Conservation (phyloP, 1,140 invertebrate species). For the Bombus polaris region DNA sequence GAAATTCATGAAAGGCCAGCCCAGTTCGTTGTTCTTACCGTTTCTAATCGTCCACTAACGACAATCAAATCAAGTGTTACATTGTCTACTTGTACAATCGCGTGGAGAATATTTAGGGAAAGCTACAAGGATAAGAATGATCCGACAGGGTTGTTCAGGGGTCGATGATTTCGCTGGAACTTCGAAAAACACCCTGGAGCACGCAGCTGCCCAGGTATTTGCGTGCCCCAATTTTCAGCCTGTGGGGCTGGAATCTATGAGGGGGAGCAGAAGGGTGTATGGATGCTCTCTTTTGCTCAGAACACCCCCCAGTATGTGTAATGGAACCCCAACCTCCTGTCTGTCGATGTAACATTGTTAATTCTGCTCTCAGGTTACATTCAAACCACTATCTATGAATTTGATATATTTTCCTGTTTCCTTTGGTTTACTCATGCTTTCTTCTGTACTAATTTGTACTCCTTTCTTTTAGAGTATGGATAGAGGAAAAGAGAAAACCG, state of each 20-base stretch:
- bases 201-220: slow-evolving; percentile 80
- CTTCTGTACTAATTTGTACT: not conserved
- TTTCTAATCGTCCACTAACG: not conserved
- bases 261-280: slow-evolving; percentile 47
- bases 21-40: not conserved
- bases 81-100: slow-evolving; percentile 13
- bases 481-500: no score
- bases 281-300: slow-evolving; percentile 72
- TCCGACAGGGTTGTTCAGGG: slow-evolving; percentile 33
- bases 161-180: slow-evolving; percentile 39
- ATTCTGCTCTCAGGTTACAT: slow-evolving; percentile 8
- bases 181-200: slow-evolving; percentile 66
- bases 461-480: not conserved
- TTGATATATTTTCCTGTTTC: not conserved
- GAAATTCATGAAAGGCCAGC: not conserved
- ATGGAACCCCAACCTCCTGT: slow-evolving; percentile 7
- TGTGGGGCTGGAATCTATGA: slow-evolving; percentile 23
- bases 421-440: not conserved
- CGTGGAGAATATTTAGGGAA: not conserved
- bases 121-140: slow-evolving; percentile 64
- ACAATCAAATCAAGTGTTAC: slow-evolving; percentile 39
- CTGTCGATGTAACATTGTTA: slow-evolving; percentile 33
- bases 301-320: slow-evolving; percentile 17
- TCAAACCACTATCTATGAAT: not conserved
- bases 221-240: slow-evolving; percentile 73